phyloP scores from a whole-genome alignment of 2,797 vertebrate genomes.

The Sciaenops ocellatus region DNA sequence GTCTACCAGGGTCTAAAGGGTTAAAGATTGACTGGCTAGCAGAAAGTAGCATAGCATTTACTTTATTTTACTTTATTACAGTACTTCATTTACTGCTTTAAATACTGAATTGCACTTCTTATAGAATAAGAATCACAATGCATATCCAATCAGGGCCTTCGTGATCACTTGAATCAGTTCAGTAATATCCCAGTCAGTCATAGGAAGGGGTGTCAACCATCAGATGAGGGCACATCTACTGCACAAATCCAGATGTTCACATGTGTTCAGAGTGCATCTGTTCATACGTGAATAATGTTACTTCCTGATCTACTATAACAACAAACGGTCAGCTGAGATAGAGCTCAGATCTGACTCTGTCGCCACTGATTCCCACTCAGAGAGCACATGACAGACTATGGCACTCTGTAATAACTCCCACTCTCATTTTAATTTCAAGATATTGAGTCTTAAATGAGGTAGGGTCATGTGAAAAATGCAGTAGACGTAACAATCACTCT shows the following conservation, averaged over 20 bases:
- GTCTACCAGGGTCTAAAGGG: too few species aligned
- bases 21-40: too few species aligned
- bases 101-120: too few species aligned
- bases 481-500: background rate
- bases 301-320: background rate
- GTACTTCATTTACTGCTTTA: too few species aligned
- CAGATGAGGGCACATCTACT: too few species aligned
- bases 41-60: too few species aligned
- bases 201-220: too few species aligned
- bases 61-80: too few species aligned
- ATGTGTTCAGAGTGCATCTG: background rate
- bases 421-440: constrained; percentile 38
- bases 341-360: background rate
- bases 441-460: constrained; percentile 46
- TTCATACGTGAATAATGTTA: background rate
- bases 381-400: background rate
- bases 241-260: background rate
- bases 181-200: too few species aligned
- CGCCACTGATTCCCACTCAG: background rate
- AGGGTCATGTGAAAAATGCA: constrained; percentile 35
- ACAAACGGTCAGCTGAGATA: background rate
- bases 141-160: too few species aligned
- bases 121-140: too few species aligned
- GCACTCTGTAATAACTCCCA: constrained; percentile 20
- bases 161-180: too few species aligned